Evolutionary conservation across 1,140 invertebrate species (phyloP).

Genomic region (Sycobia sp.): DNA sequence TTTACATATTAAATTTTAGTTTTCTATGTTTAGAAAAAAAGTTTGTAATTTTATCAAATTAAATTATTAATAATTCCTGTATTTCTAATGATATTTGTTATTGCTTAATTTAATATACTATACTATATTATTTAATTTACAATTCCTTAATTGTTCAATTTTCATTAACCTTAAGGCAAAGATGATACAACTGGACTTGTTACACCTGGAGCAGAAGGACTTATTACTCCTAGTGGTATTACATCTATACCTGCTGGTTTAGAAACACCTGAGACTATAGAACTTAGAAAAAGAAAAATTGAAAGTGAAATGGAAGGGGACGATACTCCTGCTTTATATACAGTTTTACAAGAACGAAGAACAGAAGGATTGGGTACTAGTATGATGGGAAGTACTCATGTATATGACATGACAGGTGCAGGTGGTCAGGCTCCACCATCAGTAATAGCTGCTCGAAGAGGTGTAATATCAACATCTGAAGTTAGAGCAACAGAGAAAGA

Average conservation of each 20-base stretch:
- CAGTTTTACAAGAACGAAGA: slow-evolving; percentile 93
- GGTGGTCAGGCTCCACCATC: slow-evolving; percentile 64
- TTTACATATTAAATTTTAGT: background rate
- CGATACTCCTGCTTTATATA: slow-evolving; percentile 90
- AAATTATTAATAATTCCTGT: no score
- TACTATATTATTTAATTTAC: background rate
- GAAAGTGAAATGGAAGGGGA: slow-evolving; percentile 96
- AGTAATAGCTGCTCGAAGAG: slow-evolving; percentile 59
- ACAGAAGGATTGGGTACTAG: slow-evolving; percentile 86
- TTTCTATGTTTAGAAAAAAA: background rate
- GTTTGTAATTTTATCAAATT: no score
- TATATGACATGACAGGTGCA: slow-evolving; percentile 85
- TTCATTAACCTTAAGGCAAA: slow-evolving; percentile 46
- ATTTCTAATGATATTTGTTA: background rate
- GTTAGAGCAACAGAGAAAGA: slow-evolving; percentile 62
- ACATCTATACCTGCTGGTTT: slow-evolving; percentile 93
- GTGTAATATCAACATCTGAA: slow-evolving; percentile 50
- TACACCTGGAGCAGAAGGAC: slow-evolving; percentile 82
- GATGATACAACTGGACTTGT: slow-evolving; percentile 76
- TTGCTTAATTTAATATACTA: no score
- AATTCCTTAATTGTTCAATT: background rate
- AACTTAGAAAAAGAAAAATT: slow-evolving; percentile 95
- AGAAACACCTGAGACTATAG: slow-evolving; percentile 98
- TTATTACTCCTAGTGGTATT: slow-evolving; percentile 94
- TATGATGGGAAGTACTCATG: slow-evolving; percentile 99